Percentiles rank a stretch among this genome's conserved stretches.
Evolutionary conservation across 2,888 invertebrate genomes (phyloP).

Genomic region (Oscheius onirici): DNA sequence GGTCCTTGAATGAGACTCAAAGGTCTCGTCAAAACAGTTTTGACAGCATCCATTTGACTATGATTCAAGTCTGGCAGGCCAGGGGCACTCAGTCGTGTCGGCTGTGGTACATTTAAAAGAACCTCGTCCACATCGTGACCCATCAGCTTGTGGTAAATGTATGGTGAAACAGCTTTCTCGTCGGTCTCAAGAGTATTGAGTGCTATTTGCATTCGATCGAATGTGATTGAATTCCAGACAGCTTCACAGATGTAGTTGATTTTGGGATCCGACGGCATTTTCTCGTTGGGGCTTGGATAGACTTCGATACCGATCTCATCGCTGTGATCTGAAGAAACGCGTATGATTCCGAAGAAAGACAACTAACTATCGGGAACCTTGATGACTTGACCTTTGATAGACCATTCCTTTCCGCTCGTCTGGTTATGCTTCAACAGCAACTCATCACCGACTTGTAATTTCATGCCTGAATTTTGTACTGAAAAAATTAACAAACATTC

Average conservation of each 20-base stretch:
- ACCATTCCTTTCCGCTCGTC: constrained; percentile 78
- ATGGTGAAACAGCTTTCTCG: constrained; percentile 93
- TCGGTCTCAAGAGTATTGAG: constrained; percentile 94
- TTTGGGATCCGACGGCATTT: constrained; percentile 90
- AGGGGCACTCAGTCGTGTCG: constrained; percentile 88
- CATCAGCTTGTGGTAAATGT: constrained; percentile 93
- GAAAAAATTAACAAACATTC: constrained; percentile 22
- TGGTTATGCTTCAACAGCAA: constrained; percentile 81
- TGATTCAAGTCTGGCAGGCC: constrained; percentile 96
- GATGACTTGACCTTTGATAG: constrained; percentile 96
- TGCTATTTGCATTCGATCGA: constrained; percentile 85
- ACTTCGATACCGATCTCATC: constrained; percentile 97
- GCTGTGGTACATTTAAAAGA: constrained; percentile 78
- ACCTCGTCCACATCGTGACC: constrained; percentile 78
- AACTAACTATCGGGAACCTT: constrained; percentile 77
- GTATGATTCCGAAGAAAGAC: not conserved
- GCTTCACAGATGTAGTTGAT: constrained; percentile 92
- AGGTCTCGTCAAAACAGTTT: constrained; percentile 94
- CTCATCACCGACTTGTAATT: constrained; percentile 98
- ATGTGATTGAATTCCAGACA: constrained; percentile 68
- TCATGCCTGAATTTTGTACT: constrained; percentile 82
- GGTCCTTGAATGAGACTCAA: constrained; percentile 90
- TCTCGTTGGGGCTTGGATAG: constrained; percentile 83
- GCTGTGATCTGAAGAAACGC: constrained; percentile 80
- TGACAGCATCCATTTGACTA: constrained; percentile 97